Percentiles rank a stretch among this genome's conserved stretches.
Conservation (phyloP, 2,113 vertebrate genomes). For the Prolemur simus region DNA sequence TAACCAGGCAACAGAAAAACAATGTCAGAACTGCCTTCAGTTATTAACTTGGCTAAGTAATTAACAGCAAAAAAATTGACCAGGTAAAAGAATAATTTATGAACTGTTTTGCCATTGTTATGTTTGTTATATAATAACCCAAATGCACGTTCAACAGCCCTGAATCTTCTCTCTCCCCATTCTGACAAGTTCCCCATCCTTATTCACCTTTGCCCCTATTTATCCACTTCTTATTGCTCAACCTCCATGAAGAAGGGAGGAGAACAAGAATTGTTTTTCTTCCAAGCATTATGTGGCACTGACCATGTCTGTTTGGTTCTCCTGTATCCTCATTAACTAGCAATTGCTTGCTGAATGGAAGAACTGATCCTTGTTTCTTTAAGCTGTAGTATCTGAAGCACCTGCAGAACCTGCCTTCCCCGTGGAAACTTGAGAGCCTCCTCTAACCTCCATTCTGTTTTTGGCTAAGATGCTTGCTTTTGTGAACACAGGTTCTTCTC, state of each 20-base stretch:
- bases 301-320: rapidly evolving
- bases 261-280: neutral
- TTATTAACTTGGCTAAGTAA: neutral
- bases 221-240: neutral
- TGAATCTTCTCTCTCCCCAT: neutral
- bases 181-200: neutral
- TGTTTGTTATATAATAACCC: neutral
- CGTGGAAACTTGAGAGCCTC: neutral
- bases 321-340: neutral
- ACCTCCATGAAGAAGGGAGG: neutral
- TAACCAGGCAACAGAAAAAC: neutral
- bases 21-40: neutral
- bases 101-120: neutral
- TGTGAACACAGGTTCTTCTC: neutral
- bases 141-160: neutral
- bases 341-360: neutral
- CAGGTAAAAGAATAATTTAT: neutral
- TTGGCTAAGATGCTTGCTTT: neutral
- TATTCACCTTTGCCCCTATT: neutral
- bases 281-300: neutral
- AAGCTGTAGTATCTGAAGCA: neutral
- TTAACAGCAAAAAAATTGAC: neutral
- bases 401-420: neutral
- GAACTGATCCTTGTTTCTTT: neutral
- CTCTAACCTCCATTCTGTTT: neutral